phyloP scores from a whole-genome alignment of 2,797 vertebrate genomes.

The Staurois parvus region DNA sequence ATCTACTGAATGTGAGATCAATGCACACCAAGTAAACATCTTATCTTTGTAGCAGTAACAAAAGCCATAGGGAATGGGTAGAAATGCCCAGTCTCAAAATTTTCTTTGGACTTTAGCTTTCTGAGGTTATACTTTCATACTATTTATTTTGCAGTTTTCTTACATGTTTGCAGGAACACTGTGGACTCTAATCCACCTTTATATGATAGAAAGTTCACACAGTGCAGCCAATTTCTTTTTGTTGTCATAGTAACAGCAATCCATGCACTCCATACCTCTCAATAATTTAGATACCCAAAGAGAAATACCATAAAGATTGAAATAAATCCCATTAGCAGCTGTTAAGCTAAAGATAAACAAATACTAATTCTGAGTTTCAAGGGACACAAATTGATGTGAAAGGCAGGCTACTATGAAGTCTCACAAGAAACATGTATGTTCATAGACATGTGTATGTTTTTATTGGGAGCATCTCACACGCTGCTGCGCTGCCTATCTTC shows the following conservation, averaged over 20 bases:
- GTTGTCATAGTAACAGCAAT: conserved; percentile 2
- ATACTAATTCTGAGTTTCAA: background rate
- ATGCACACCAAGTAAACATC: background rate
- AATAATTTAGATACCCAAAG: background rate
- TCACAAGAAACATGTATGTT: too few relatives aligned
- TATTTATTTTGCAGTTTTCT: background rate
- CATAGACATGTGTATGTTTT: too few relatives aligned
- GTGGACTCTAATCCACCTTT: background rate
- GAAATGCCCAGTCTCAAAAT: background rate
- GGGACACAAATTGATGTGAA: background rate
- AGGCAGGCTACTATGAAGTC: background rate
- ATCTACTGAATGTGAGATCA: too few relatives aligned
- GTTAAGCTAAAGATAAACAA: background rate
- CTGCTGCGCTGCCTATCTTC: too few relatives aligned
- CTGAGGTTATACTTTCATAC: background rate
- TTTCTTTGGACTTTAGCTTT: background rate
- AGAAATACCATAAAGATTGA: background rate
- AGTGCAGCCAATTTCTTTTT: background rate
- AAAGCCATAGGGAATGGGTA: background rate
- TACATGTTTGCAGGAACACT: background rate
- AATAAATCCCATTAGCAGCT: background rate
- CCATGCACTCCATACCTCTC: background rate
- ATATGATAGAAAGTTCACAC: conserved; percentile 7
- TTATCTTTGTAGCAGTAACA: background rate
- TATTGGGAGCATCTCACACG: too few relatives aligned